Base-by-base conservation (phyloP, 2,888 invertebrate species). In the Agrochola litura region DNA sequence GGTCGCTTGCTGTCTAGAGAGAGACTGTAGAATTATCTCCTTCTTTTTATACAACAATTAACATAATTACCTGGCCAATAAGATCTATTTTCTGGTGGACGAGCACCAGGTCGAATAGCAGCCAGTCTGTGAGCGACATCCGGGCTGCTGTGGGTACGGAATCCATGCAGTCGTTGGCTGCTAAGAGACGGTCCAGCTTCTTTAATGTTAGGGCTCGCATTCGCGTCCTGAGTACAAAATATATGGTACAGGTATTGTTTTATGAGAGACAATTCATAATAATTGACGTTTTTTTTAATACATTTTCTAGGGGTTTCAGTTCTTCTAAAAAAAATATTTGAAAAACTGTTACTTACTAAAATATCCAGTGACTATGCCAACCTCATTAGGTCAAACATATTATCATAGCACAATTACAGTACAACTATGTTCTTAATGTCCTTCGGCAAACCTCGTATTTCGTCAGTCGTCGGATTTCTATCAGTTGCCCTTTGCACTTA, bases 31-130 rank as follows among this genome's bases (percentile, higher is more conserved):
- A 25, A 41, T 43, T 43, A 1, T 37, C 22, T 43, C 10, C 25
- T 69, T 6, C 19, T 41, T n/a, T 30, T 61, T 30, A 25, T 74
- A 25, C 12, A 54, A 61, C 14, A 37, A 68, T 74, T 1, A 60
- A 71, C 4, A 16, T 46, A 75, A 87, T 90, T 86, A 96, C 96
- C 93, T 89, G 89, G 0, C 92, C 92, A 70, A 95, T 95, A 76
- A 96, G 91, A 83, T 96, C 95, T 25, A 94, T 88, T n/a, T 95
- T 91, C 84, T 96, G 95, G 73, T 96, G 96, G 54, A 95, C 96
- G 37, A 96, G 89, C 58, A 96, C 93, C 76, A 95, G 87, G 79
- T 96, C 96, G 83, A 94, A 95, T 6, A 96, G 83, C 68, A 96
- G 89, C 96, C 96, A 96, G 81, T 96, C 96, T 2, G 96, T 96